These are phyloP conservation scores for Myopa tessellatipennis DNA, from an alignment of 2,888 invertebrate genomes.

Conservation along the genomic window DNA sequence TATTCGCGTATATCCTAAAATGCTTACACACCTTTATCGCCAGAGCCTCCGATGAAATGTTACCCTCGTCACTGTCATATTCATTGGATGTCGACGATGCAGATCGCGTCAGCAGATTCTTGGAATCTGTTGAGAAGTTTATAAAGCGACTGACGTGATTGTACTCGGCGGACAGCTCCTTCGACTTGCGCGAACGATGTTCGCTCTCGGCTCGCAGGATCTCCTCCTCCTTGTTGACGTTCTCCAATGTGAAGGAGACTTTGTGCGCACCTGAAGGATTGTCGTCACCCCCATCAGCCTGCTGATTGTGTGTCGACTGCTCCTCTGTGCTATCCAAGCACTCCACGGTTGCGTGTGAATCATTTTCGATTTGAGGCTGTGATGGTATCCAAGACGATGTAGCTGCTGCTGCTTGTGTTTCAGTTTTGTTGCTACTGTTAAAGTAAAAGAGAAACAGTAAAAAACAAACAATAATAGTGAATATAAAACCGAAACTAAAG, in stretches of 20 bases:
- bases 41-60: constrained; percentile 65
- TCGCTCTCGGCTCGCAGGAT: constrained; percentile 59
- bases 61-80: constrained; percentile 58
- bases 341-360: constrained; percentile 43
- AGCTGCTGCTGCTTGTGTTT: neutral
- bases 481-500: neutral
- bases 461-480: neutral
- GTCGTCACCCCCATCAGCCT: constrained; percentile 28
- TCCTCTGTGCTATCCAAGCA: constrained; percentile 39
- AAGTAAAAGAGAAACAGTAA: too few relatives aligned
- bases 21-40: constrained; percentile 58
- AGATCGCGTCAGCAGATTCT: constrained; percentile 63
- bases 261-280: constrained; percentile 36
- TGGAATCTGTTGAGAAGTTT: constrained; percentile 62
- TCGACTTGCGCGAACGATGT: constrained; percentile 63
- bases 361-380: constrained; percentile 55
- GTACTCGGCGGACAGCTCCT: constrained; percentile 63
- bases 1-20: too few relatives aligned
- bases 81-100: constrained; percentile 59
- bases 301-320: constrained; percentile 24
- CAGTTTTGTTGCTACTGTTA: neutral
- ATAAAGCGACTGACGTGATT: constrained; percentile 61
- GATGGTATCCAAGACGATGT: constrained; percentile 49
- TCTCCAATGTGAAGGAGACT: constrained; percentile 61
- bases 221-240: constrained; percentile 62